Conservation (phyloP, 2,888 invertebrate genomes). For the Horisme vitalbata region DNA sequence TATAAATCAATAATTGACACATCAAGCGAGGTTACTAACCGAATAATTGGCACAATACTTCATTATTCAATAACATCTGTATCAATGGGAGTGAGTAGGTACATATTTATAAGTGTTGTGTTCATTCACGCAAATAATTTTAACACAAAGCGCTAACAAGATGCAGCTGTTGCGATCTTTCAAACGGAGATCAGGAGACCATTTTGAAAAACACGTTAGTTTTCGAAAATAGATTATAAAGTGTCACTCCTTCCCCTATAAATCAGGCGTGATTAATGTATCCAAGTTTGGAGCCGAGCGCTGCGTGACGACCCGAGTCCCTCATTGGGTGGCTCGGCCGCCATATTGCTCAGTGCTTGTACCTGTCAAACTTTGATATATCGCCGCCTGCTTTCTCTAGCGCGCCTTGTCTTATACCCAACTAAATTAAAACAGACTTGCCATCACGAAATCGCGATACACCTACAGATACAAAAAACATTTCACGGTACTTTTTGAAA, state of each 20-base stretch:
- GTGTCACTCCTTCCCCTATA: constrained; percentile 80
- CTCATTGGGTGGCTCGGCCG: constrained; percentile 81
- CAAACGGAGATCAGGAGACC: constrained; percentile 66
- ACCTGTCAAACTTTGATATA: constrained; percentile 82
- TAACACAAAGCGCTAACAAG: constrained; percentile 78
- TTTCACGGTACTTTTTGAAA: constrained; percentile 60
- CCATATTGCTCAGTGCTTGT: constrained; percentile 81
- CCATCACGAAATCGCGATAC: constrained; percentile 50
- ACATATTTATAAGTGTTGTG: constrained; percentile 52
- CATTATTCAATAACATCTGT: constrained; percentile 56
- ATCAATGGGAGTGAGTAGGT: constrained; percentile 48
- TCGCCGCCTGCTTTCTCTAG: constrained; percentile 73
- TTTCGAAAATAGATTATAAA: constrained; percentile 82
- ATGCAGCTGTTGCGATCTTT: constrained; percentile 76
- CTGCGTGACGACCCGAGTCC: constrained; percentile 73
- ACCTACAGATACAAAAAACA: constrained; percentile 32
- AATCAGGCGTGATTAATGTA: constrained; percentile 80
- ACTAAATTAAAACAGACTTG: constrained; percentile 55
- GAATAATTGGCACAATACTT: constrained; percentile 67
- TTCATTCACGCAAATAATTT: constrained; percentile 74
- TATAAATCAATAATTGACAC: constrained; percentile 68
- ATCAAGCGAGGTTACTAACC: constrained; percentile 61
- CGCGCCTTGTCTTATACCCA: constrained; percentile 73
- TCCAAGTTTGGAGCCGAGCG: constrained; percentile 63
- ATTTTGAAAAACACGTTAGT: constrained; percentile 77